Evolutionary conservation across 1,140 invertebrate species (phyloP).

Genomic region (Sipha flava): DNA sequence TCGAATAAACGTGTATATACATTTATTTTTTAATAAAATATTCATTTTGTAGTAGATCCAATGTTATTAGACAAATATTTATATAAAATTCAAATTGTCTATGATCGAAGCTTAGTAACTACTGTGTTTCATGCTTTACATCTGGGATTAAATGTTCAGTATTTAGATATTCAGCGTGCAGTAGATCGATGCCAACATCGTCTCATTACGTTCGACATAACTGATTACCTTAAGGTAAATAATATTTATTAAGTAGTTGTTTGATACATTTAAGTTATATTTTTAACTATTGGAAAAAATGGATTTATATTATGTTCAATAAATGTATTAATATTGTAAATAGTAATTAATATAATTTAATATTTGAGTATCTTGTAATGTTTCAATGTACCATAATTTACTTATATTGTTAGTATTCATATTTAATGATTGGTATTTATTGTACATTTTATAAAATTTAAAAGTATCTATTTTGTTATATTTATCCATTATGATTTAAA

Average conservation of each 20-base stretch:
- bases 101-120: conserved; percentile 59
- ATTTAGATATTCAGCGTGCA: conserved; percentile 60
- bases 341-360: too few species aligned
- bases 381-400: too few species aligned
- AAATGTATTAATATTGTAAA: too few species aligned
- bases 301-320: too few species aligned
- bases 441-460: too few species aligned
- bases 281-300: too few species aligned
- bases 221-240: conserved; percentile 53
- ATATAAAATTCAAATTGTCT: conserved; percentile 51
- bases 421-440: too few species aligned
- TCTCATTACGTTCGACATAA: conserved; percentile 63
- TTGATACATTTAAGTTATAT: too few species aligned
- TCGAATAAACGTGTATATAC: background rate
- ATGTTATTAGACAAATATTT: conserved; percentile 53
- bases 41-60: background rate
- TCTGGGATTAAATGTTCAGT: conserved; percentile 51
- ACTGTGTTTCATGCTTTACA: conserved; percentile 58
- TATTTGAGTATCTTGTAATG: too few species aligned
- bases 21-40: background rate
- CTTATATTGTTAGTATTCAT: too few species aligned
- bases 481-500: too few species aligned
- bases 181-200: conserved; percentile 65
- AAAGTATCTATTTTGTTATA: too few species aligned
- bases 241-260: background rate